Evolutionary conservation across 2,113 vertebrate genomes (phyloP).

Genomic region (Jaculus jaculus): DNA sequence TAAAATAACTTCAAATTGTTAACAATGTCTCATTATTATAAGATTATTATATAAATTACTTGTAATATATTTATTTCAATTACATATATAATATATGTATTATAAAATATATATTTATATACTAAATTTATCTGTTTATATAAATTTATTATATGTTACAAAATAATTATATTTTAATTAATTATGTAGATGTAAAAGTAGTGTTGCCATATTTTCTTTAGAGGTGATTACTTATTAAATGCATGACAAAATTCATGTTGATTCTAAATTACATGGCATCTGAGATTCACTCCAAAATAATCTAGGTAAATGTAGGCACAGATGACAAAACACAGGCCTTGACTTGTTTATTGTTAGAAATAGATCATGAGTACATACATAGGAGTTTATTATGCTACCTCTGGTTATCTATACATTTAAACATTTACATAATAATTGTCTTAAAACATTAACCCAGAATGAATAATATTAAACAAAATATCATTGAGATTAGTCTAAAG

Average conservation of each 20-base stretch:
- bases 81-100: no score
- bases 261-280: conserved; percentile 23
- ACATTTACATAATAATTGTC: background rate
- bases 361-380: background rate
- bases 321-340: background rate
- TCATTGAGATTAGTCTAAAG: background rate
- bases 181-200: conserved; percentile 11
- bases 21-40: conserved; percentile 18
- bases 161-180: no score
- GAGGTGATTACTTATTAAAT: background rate
- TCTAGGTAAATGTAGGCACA: background rate
- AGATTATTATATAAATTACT: conserved; percentile 1
- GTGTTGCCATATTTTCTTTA: background rate
- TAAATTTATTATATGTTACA: no score
- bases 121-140: no score
- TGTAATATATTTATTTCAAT: no score
- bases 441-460: background rate
- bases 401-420: background rate
- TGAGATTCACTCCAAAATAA: conserved; percentile 47
- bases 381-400: background rate
- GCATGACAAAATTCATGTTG: background rate
- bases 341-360: background rate
- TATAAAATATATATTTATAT: no score
- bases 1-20: background rate
- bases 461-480: background rate